phyloP scores from a whole-genome alignment of 2,113 vertebrate species.

The Harpagus bidentatus region DNA sequence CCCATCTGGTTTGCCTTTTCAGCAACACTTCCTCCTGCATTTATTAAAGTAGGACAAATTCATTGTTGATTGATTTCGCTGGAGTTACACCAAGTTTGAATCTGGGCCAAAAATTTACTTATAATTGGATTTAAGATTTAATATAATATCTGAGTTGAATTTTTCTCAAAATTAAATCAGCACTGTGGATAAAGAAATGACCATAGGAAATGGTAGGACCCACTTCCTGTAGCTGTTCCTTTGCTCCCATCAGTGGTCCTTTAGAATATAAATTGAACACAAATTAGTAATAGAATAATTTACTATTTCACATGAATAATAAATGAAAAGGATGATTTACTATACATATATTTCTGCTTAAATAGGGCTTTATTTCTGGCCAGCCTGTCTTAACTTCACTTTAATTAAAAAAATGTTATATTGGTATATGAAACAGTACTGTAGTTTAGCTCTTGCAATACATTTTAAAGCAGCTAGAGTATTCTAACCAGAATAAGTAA shows the following conservation, averaged over 20 bases:
- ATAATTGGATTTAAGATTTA: neutral
- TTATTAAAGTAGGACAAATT: neutral
- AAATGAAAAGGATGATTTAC: conserved; percentile 42
- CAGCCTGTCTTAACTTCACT: neutral
- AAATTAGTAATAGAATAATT: conserved; percentile 51
- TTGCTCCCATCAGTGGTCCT: neutral
- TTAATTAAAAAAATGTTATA: conserved; percentile 37
- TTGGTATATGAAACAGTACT: neutral
- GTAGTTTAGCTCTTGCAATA: neutral
- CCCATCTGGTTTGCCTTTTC: neutral
- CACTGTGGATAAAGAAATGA: neutral
- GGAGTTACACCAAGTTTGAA: neutral
- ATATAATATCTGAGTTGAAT: neutral
- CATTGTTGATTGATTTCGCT: neutral
- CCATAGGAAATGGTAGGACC: neutral
- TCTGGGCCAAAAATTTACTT: neutral
- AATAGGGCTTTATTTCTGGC: neutral
- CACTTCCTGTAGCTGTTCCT: conserved; percentile 31
- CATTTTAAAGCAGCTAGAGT: neutral
- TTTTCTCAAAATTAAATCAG: neutral
- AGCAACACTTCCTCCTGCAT: neutral
- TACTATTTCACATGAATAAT: conserved; percentile 49
- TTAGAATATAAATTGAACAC: conserved; percentile 39
- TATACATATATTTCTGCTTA: conserved; percentile 14
- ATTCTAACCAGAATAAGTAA: neutral